Base-by-base conservation (phyloP, 2,113 vertebrate genomes). In the Apteryx owenii region DNA sequence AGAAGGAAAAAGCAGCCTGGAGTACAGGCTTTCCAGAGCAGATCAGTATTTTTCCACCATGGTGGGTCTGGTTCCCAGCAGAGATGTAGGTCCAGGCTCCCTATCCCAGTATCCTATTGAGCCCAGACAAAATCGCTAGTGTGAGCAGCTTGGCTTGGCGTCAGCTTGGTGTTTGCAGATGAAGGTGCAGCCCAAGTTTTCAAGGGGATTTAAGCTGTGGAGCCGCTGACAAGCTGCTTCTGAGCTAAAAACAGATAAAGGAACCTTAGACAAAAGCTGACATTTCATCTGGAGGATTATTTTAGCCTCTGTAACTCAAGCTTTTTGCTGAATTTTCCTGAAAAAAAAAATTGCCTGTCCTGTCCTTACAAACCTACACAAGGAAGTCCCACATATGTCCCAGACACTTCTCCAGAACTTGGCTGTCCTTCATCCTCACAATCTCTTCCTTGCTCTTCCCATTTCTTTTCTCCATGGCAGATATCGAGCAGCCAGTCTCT, bases 191-290 rank as follows among this genome's bases (percentile, higher is more conserved):
- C 54, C 53, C 40, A 73, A 62, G 64, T 64, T 81, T 60, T 61
- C 77, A 50, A 71, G 29, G 56, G 62, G 54, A 78, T 84, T 93
- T 90, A 65, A 70, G 78, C 66, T 46, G 42, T 8, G 71, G 81
- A 92, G 68, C 72, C 19, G 1, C 62, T 90, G 95, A 80, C n/a
- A 90, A 94, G 88, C 62, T 53, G 76, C 40, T 92, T 36, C 85
- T 0, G 22, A 44, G 64, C 72, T 92, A 73, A 95, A 83, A 70
- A 10, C 64, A 90, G 76, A 83, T 53, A 83, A 90, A 90, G 81
- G 46, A 2, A 7, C 42, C 69, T 87, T 13, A 86, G 83, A 71
- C 80, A 83, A 94, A 86, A 86, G 76, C 72, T 95, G 80, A 86
- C 4, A 21, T 84, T 95, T 84, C 81, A 89, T 68, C 36, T 33